phyloP scores from a whole-genome alignment of 2,797 vertebrate genomes.

The Trachurus trachurus region DNA sequence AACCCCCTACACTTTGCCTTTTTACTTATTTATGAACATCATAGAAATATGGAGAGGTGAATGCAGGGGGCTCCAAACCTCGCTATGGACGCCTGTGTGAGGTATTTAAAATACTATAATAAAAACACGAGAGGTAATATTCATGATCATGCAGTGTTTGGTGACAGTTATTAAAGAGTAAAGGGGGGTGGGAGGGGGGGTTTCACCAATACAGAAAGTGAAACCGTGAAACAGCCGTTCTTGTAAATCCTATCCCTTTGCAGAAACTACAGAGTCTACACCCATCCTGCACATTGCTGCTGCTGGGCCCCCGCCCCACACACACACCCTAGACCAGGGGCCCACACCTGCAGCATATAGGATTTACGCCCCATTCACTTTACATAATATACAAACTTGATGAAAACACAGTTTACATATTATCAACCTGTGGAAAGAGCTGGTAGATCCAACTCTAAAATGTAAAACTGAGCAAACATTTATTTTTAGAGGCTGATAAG shows the following conservation, averaged over 20 bases:
- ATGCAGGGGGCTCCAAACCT: slow-evolving; percentile 8
- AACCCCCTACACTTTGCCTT: slow-evolving; percentile 29
- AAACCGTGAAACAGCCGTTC: slow-evolving; percentile 42
- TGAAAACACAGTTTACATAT: slow-evolving; percentile 17
- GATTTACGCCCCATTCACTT: not conserved
- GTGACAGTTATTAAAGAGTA: not conserved
- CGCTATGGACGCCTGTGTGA: slow-evolving; percentile 19
- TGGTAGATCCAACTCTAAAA: slow-evolving; percentile 5
- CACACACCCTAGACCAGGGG: not conserved
- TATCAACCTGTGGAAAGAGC: slow-evolving; percentile 10
- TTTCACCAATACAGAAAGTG: slow-evolving; percentile 63
- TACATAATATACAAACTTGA: not conserved
- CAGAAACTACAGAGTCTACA: slow-evolving; percentile 1
- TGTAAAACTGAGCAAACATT: slow-evolving; percentile 44
- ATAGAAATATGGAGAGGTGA: slow-evolving; percentile 39
- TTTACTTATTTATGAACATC: slow-evolving; percentile 62
- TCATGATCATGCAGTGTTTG: not conserved
- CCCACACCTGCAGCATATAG: not conserved
- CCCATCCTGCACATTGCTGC: not conserved
- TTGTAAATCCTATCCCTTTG: slow-evolving; percentile 2
- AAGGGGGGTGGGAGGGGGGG: not conserved
- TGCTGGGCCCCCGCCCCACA: not conserved
- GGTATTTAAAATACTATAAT: not conserved
- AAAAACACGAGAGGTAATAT: not conserved
- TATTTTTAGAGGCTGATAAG: slow-evolving; percentile 47